Percentiles rank a stretch among this genome's conserved stretches.
Conservation (phyloP, 2,888 invertebrate species). For the Hypena proboscidalis region DNA sequence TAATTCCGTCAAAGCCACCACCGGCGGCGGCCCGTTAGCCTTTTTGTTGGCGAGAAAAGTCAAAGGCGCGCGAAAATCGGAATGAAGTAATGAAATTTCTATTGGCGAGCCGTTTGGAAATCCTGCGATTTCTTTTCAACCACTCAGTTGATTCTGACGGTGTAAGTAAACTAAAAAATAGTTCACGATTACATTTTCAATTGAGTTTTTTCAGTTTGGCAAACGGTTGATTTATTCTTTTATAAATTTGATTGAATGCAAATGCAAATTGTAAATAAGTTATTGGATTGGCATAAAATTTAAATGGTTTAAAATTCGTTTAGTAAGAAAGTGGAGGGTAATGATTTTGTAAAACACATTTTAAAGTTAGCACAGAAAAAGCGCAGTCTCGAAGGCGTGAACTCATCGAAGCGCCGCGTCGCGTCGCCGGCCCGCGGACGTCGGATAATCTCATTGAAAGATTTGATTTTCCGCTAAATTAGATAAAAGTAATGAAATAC, state of each 20-base stretch:
- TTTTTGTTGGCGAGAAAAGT: constrained; percentile 59
- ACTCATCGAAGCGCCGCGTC: constrained; percentile 52
- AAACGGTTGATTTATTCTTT: background rate
- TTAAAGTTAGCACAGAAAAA: constrained; percentile 28
- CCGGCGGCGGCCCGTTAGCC: constrained; percentile 43
- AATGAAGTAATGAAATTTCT: constrained; percentile 66
- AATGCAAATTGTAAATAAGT: too few species aligned
- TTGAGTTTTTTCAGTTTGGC: background rate
- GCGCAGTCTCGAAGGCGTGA: constrained; percentile 47
- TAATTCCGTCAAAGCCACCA: constrained; percentile 70
- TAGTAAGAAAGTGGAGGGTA: too few species aligned
- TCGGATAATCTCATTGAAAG: constrained; percentile 79
- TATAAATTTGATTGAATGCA: background rate
- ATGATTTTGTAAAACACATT: background rate
- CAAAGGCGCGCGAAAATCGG: constrained; percentile 61
- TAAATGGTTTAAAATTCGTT: too few species aligned
- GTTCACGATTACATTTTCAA: background rate
- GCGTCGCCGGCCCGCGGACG: constrained; percentile 53
- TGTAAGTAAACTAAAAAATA: constrained; percentile 24
- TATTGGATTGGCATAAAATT: too few species aligned
- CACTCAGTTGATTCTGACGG: constrained; percentile 37
- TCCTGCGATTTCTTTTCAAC: constrained; percentile 44
- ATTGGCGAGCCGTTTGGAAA: constrained; percentile 53
- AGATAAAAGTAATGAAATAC: constrained; percentile 83
- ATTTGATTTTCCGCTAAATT: constrained; percentile 84